Conservation (phyloP, 1,140 invertebrate species). For the Galendromus occidentalis region DNA sequence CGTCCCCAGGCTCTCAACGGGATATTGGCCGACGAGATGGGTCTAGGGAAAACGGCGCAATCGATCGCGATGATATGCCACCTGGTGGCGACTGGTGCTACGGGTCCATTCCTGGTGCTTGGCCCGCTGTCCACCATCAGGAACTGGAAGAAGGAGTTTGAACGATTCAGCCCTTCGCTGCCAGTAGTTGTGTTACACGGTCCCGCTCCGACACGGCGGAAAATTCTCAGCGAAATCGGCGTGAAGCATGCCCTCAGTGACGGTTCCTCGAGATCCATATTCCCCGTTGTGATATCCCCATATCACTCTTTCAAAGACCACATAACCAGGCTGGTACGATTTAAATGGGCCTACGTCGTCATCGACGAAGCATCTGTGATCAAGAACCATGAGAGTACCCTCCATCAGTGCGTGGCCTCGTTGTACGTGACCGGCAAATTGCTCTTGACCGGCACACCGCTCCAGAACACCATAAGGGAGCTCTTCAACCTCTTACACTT, state of each 20-base stretch:
- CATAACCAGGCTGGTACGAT: conserved; percentile 64
- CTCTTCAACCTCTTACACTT: conserved; percentile 98
- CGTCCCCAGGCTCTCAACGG: conserved; percentile 15
- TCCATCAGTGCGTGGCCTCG: conserved; percentile 87
- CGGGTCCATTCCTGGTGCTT: conserved; percentile 78
- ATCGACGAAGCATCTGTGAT: conserved; percentile 99
- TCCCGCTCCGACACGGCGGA: background rate
- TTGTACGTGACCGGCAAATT: conserved; percentile 89
- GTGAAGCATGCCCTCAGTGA: too few species aligned
- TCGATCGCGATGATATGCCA: conserved; percentile 16
- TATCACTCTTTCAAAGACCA: background rate
- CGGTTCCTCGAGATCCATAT: background rate
- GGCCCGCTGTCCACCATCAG: conserved; percentile 96
- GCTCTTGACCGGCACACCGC: conserved; percentile 76
- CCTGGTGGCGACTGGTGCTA: conserved; percentile 12
- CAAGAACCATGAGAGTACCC: conserved; percentile 98
- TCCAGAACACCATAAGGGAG: conserved; percentile 87
- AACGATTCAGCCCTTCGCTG: conserved; percentile 98
- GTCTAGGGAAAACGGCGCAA: conserved; percentile 18
- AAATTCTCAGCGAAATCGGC: background rate
- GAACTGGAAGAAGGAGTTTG: conserved; percentile 99
- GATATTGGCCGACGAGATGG: conserved; percentile 19
- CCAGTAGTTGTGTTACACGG: background rate
- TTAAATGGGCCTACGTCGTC: conserved; percentile 86
- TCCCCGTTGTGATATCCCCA: background rate